phyloP scores from a whole-genome alignment of 2,113 vertebrate species.

The Callopanchax toddi region DNA sequence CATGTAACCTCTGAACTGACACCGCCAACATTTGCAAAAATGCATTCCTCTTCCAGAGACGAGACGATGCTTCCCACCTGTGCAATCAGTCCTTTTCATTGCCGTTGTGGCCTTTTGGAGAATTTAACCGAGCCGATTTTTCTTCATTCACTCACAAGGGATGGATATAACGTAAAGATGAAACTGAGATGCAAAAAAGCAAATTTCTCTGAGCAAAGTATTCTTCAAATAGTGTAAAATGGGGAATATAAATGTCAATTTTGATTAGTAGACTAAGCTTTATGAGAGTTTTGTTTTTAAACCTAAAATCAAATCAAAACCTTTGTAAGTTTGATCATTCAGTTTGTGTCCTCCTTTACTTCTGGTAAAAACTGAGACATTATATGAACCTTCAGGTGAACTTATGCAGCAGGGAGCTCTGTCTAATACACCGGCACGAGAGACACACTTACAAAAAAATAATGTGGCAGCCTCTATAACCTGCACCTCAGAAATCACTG shows the following conservation, averaged over 20 bases:
- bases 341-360: no score
- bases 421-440: no score
- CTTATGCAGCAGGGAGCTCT: not conserved
- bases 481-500: constrained; percentile 70
- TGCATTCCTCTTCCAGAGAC: constrained; percentile 51
- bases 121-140: constrained; percentile 51
- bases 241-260: no score
- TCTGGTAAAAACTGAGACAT: no score
- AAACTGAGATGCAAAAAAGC: constrained; percentile 33
- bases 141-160: constrained; percentile 54
- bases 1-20: constrained; percentile 58
- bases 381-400: constrained; percentile 33
- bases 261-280: not conserved
- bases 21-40: constrained; percentile 58
- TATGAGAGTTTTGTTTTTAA: not conserved
- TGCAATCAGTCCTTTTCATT: constrained; percentile 56
- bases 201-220: constrained; percentile 23
- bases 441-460: constrained; percentile 32
- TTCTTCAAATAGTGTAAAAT: no score
- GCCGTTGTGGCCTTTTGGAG: constrained; percentile 54
- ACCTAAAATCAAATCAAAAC: no score
- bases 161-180: constrained; percentile 48
- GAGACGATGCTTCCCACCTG: constrained; percentile 53
- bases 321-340: no score
- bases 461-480: constrained; percentile 60